Evolutionary conservation across 2,888 invertebrate genomes (phyloP), one percentile per base, ranked within the genome.

Genomic region (Eupithecia subfuscata): DNA sequence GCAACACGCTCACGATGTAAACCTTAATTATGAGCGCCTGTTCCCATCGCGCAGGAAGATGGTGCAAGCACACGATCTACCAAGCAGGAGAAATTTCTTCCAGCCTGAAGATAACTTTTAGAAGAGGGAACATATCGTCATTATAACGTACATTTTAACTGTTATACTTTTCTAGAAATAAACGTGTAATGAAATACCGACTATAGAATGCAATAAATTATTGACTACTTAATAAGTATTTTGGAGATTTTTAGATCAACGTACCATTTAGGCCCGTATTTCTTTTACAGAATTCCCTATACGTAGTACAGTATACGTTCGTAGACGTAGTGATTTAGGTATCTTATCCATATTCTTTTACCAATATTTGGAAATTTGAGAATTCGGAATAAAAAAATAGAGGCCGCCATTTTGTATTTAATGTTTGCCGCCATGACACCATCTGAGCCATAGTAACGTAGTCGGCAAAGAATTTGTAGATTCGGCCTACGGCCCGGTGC

Each of bases 41-140:
- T 90, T 84, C 75, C 92, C 93, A 0, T 82, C 92, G 0, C 80
- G 93, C 5, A 88, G 93, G 75, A 91, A 87, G 80, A 91, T 84
- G 75, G 52, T 72, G 0, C 69, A 65, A 7, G 68, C 64, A 2
- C 52, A 63, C 0, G 76, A 74, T 60, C 0, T 65, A 43, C 75
- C 75, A 0, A 14, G 25, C 6, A 73, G 67, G n/a, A 30, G 75
- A 18, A 72, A 22, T 6, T 64, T 64, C 64, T 60, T 60, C 25
- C 12, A 60, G 12, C 60, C 60, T 12, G 60, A 52, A n/a, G 52
- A 52, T 52, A n/a, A 2, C 52, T 52, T 52, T n/a, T 52, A 52
- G 52, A n/a, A 52, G 48, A 48, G 6, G n/a, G n/a, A 52, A 52
- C n/a, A 45, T 16, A n/a, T 52, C n/a, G n/a, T 52, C 52, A n/a